Base-by-base conservation (phyloP, 2,113 vertebrate genomes). In the Megaleporinus macrocephalus region DNA sequence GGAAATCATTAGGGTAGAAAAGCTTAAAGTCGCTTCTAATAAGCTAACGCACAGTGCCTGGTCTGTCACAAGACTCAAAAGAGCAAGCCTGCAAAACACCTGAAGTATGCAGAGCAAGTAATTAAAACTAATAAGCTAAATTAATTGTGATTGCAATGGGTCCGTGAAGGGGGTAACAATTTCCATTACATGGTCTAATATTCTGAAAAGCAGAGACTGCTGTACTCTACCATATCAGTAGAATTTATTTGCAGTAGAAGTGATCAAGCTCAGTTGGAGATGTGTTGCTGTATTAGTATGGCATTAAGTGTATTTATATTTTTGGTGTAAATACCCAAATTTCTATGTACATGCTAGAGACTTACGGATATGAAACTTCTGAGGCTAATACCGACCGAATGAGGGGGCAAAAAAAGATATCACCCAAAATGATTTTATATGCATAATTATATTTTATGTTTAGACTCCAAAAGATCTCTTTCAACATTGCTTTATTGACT, bases 1-100 rank as follows among this genome's bases (percentile, higher is more conserved):
- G 47, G 49, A 69, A 85, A 77, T 73, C 36, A 73, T 44, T 49
- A 76, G 68, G 30, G 57, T 5, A 27, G 26, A 77, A 71, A 73
- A 73, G 29, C 59, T 29, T 71, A 75, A 36, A 82, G 70, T 72
- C 27, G n/a, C 65, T 36, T 51, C 29, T 78, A 74, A 79, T 73
- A 82, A 73, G 36, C 14, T 29, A 53, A 63, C 24, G 11, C 29
- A 18, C 9, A 62, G 27, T 15, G 57, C 47, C 27, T 14, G 33
- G 44, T 20, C 14, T n/a, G 29, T 41, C 76, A 15, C 27, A 30
- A 27, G 44, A n/a, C 7, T 24, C 41, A 30, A 62, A 66, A 26
- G 36, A 36, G 7, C n/a, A 24, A 26, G 30, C 18, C 68, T 13
- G 30, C 26, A 84, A 77, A 73, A 63, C 44, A 65, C 41, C 26